Evolutionary conservation across 1,140 invertebrate genomes (phyloP), one percentile per base, ranked within the genome.

Genomic region (Drosophila rufa): DNA sequence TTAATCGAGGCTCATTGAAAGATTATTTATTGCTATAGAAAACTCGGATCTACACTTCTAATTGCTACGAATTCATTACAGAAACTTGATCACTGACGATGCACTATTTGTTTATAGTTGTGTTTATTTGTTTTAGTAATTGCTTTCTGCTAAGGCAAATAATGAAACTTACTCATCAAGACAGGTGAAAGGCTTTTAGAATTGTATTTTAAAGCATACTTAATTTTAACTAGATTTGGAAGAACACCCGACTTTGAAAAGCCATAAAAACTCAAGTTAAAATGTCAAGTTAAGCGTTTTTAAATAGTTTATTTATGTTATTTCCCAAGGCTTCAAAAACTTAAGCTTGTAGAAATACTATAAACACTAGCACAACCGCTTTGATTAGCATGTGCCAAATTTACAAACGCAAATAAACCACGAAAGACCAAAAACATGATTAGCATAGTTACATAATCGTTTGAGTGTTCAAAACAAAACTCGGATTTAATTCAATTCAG

Each of bases 401-500:
- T 40, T 25, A 55, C 30, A 43, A 48, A 73, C 25, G 47, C 17
- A 50, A 58, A 61, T 22, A 17, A 46, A 45, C 25, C 17, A 78
- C 12, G 19, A 57, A 30, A 73, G 27, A 45, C 33, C 38, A 58
- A 57, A 67, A 43, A 48, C 53, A 42, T 59, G 67, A 56, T 51
- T 71, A 74, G 58, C 45, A 53, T 56, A 66, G 46, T 79, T 79
- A 79, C 65, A 79, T 74, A 75, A 79, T 45, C 22, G 7, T 33
- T 25, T 67, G 17, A 51, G 15, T 43, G 42, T 42, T 69, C 75
- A 79, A 81, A 81, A 81, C 56, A 77, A 82, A 58, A 55, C 43
- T 60, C 40, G 22, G 60, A 61, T 19, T 67, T 61, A 17, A 77
- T 51, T 71, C 15, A 79, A 75, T 76, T 80, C 68, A 84, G 69